A percentile compares a stretch with the other conserved stretches of the same genome.
phyloP scores from a whole-genome alignment of 2,888 invertebrate genomes.

The Pachliopta kotzebuea region DNA sequence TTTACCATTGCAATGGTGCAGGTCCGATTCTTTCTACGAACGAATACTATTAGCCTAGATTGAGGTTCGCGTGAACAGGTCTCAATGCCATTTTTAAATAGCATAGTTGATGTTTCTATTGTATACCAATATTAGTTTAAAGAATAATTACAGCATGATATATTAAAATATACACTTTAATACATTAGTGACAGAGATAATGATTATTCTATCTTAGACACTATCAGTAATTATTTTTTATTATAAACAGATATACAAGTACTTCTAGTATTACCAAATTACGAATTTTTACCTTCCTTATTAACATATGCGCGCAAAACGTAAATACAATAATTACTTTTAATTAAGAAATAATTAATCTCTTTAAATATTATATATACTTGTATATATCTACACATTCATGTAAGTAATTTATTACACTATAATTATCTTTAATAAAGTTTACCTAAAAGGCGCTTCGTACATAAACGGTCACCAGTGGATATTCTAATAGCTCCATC shows the following conservation, averaged over 20 bases:
- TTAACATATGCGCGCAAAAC: too few species aligned
- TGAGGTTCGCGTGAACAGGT: background rate
- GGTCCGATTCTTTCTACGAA: constrained; percentile 1
- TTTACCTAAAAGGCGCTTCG: constrained; percentile 27
- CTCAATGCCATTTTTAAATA: background rate
- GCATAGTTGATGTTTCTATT: background rate
- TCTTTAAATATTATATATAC: background rate
- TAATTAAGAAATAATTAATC: background rate
- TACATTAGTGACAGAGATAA: too few species aligned
- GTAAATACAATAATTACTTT: background rate
- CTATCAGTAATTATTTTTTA: background rate
- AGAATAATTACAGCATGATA: background rate
- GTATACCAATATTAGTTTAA: background rate
- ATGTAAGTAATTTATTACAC: background rate
- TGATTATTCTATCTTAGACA: background rate
- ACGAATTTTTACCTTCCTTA: too few species aligned
- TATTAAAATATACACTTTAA: background rate
- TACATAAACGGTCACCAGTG: constrained; percentile 45
- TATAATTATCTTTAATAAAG: background rate
- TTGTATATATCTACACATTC: background rate
- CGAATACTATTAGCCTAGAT: background rate
- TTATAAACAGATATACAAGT: background rate
- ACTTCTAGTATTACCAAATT: background rate
- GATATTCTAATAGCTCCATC: constrained; percentile 46
- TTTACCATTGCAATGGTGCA: background rate